A percentile compares a stretch with the other conserved stretches of the same genome.
Conservation (phyloP, 2,888 invertebrate species). For the Andrena hattorfiana region DNA sequence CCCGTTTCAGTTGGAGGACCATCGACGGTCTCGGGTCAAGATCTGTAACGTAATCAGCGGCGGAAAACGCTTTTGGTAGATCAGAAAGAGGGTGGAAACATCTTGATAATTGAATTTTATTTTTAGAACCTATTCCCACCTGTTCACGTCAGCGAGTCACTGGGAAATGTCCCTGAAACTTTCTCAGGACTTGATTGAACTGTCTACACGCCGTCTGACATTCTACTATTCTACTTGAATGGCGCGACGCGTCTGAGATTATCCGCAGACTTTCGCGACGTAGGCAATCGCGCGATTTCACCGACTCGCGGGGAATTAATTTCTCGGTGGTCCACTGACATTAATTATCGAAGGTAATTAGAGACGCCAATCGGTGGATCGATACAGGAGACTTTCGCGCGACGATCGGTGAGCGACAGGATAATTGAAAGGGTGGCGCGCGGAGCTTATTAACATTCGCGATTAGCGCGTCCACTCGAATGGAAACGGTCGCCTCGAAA, state of each 20-base stretch:
- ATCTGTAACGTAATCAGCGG: not conserved
- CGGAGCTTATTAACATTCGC: conserved; percentile 39
- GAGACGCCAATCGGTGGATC: conserved; percentile 38
- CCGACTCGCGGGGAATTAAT: conserved; percentile 35
- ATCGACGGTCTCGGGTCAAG: not conserved
- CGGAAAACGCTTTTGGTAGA: not conserved
- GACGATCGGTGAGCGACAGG: conserved; percentile 19
- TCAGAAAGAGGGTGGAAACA: not conserved
- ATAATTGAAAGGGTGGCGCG: conserved; percentile 57
- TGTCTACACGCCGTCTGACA: not conserved
- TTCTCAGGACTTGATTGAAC: not conserved
- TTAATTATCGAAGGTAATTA: conserved; percentile 54
- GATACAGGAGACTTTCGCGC: conserved; percentile 28
- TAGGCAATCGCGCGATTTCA: conserved; percentile 30
- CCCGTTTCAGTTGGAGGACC: not conserved
- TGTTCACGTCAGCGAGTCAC: not conserved
- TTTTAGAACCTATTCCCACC: not conserved
- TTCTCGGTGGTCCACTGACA: conserved; percentile 25
- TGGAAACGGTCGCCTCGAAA: conserved; percentile 40
- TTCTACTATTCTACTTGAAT: no score
- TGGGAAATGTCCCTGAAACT: not conserved
- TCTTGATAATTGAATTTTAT: not conserved
- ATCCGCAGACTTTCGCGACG: conserved; percentile 16
- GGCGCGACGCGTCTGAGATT: not conserved
- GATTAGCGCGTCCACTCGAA: conserved; percentile 34